Evolutionary conservation across 1,140 invertebrate species (phyloP), one percentile per base, ranked within the genome.

Genomic region (Branchinecta lindahli): DNA sequence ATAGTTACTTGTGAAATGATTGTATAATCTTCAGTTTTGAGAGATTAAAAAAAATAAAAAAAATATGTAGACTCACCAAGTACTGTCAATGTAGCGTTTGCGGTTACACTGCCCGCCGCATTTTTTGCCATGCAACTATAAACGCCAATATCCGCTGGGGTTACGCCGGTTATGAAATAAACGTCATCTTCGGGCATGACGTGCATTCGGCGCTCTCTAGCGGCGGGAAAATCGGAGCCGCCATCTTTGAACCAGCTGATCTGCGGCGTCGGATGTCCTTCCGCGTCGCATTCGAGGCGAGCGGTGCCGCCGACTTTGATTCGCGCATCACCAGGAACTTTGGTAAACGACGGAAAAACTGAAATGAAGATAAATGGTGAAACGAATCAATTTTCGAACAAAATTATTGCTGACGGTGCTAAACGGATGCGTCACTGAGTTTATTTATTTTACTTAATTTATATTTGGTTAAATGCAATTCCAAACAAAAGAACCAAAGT

Each of bases 101-200:
- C 86, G 68, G 88, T 85, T 21, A 92, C 88, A 52, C 80, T 81
- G 0, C 84, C 84, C 18, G 92, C 94, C 18, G 85, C 81, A 81
- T 96, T 98, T 74, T 87, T 85, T 0, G 95, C 95, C 8, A 87
- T 94, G 79, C 95, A 98, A 45, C 89, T 95, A 76, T 98, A 98
- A 4, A 92, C 82, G 3, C 95, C 95, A 75, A 88, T 88, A 78
- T 98, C 95, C 47, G 83, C 84, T 0, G 85, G 83, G 79, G 92
- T 92, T 8, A 92, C 89, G 81, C 94, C 87, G 8, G 92, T 84
- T 72, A 98, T 97, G 75, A 95, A 92, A 75, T 96, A 92, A 4
- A 88, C 86, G 78, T 95, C 90, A 79, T 97, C 94, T 33, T 86
- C 86, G 0, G 90, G 88, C 84, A 93, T 92, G 46, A 96, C 90